Base-by-base conservation (phyloP, 2,888 invertebrate genomes). In the Acrocyrtus sp. region DNA sequence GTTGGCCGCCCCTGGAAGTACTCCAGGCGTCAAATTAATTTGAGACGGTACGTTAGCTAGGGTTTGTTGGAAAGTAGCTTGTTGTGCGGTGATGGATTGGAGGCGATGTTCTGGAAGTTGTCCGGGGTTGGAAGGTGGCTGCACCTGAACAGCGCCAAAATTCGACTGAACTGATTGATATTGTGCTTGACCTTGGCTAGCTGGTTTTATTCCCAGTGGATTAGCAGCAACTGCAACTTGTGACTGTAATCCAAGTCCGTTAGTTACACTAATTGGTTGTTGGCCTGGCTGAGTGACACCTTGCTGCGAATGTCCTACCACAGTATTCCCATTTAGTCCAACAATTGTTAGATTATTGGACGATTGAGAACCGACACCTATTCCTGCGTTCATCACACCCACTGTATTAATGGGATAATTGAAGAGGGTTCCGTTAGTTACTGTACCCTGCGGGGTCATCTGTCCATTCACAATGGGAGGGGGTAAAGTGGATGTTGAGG, bases 401-500 rank as follows among this genome's bases (percentile, higher is more conserved):
- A 19, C 22, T 17, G 3, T 19, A 41, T 63, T 63, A 4, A 51
- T 26, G 3, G 51, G 58, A 58, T 17, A 12, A 51, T 45, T 48
- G 4, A n/a, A 22, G 5, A 12, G 8, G 4, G 45, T n/a, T 12
- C n/a, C 19, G 17, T 45, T 45, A 6, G n/a, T 5, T 10, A 22
- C 15, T 24, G 12, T n/a, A 4, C 27, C 17, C 15, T 41, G 50
- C 1, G 53, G 63, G 39, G 53, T 29, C n/a, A 54, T 6, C 22
- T 63, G 63, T 0, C 66, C 66, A 39, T 60, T 61, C 21, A 53
- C 29, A 3, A 60, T 17, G 10, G 61, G 10, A 1, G 50, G 50
- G 4, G 43, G 26, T 1, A 22, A n/a, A 1, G 70, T 41, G 0
- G 77, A 61, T 0, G 78, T 74, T 15, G 75, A 66, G 15, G 74